Percentiles rank a stretch among this genome's conserved stretches.
These are phyloP conservation scores for Scaptodrosophila latifasciaeformis DNA, from an alignment of 2,888 invertebrate genomes.

Conservation along the genomic window DNA sequence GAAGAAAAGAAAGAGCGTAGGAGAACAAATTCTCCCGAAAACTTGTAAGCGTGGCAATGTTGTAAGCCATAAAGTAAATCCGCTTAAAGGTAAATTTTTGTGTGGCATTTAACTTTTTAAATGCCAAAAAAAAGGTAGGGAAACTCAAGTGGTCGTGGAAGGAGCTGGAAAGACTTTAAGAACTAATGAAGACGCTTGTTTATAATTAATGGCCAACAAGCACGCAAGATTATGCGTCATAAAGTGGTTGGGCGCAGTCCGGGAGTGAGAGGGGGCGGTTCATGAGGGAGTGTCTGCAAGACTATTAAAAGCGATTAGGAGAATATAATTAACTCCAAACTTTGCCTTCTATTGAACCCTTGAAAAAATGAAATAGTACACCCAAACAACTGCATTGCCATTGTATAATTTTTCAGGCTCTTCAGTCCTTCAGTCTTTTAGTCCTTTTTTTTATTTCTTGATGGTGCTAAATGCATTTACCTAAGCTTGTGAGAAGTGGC, in stretches of 20 bases:
- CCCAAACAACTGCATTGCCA: conserved; percentile 5
- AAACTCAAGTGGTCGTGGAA: conserved; percentile 24
- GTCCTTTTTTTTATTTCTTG: too few relatives aligned
- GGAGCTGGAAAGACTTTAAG: too few relatives aligned
- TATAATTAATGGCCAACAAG: conserved; percentile 47
- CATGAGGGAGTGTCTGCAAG: neutral
- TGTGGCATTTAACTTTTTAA: conserved; percentile 57
- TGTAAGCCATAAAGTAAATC: conserved; percentile 4
- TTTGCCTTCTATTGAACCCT: neutral
- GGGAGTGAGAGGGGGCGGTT: neutral
- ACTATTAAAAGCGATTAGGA: too few relatives aligned
- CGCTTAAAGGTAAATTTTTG: conserved; percentile 25
- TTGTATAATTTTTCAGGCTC: too few relatives aligned
- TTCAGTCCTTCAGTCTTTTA: too few relatives aligned
- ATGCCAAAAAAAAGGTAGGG: conserved; percentile 18
- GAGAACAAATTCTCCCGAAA: neutral
- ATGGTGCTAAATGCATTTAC: conserved; percentile 1
- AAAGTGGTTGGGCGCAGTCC: conserved; percentile 2
- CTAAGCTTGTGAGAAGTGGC: conserved; percentile 23
- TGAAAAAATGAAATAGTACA: neutral
- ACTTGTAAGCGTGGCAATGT: conserved; percentile 1
- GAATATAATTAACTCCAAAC: too few relatives aligned
- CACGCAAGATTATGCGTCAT: conserved; percentile 55
- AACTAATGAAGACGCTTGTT: conserved; percentile 59
- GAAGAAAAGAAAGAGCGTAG: neutral